A percentile compares a stretch with the other conserved stretches of the same genome.
phyloP scores from a whole-genome alignment of 2,797 vertebrate genomes.

The Clangula hyemalis region DNA sequence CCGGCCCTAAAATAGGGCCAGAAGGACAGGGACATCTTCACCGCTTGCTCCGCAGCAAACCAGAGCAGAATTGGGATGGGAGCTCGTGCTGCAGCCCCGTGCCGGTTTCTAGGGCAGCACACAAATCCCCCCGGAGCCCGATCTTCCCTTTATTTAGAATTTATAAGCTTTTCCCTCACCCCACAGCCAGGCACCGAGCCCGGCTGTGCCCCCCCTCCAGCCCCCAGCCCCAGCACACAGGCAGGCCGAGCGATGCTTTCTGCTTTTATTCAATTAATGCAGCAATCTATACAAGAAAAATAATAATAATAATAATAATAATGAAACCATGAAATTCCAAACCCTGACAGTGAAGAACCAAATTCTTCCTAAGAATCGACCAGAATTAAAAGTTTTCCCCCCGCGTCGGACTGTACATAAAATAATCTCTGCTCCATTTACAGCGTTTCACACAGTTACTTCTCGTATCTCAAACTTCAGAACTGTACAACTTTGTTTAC shows the following conservation, averaged over 20 bases:
- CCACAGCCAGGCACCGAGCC: not conserved
- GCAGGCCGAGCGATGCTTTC: slow-evolving; percentile 63
- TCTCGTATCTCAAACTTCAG: slow-evolving; percentile 76
- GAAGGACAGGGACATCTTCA: not conserved
- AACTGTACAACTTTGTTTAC: slow-evolving; percentile 81
- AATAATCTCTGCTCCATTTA: slow-evolving; percentile 79
- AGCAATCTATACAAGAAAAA: slow-evolving; percentile 77
- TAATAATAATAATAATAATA: slow-evolving; percentile 34
- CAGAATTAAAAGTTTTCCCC: slow-evolving; percentile 73
- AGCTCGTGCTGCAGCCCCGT: not conserved
- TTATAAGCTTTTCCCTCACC: not conserved
- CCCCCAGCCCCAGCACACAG: not conserved
- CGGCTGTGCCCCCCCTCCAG: accelerated
- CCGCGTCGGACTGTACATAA: slow-evolving; percentile 73
- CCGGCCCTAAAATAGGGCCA: not conserved
- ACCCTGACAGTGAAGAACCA: slow-evolving; percentile 72
- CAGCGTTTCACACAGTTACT: slow-evolving; percentile 74
- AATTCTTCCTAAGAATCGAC: slow-evolving; percentile 74
- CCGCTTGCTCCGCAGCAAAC: not conserved
- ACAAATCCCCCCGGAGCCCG: not conserved
- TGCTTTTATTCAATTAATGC: slow-evolving; percentile 82
- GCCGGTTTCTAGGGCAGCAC: not conserved
- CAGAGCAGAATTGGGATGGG: not conserved
- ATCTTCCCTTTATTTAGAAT: slow-evolving; percentile 50
- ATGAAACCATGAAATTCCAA: slow-evolving; percentile 70